phyloP scores from a whole-genome alignment of 2,113 vertebrate genomes.

The Melanostigma gelatinosum region DNA sequence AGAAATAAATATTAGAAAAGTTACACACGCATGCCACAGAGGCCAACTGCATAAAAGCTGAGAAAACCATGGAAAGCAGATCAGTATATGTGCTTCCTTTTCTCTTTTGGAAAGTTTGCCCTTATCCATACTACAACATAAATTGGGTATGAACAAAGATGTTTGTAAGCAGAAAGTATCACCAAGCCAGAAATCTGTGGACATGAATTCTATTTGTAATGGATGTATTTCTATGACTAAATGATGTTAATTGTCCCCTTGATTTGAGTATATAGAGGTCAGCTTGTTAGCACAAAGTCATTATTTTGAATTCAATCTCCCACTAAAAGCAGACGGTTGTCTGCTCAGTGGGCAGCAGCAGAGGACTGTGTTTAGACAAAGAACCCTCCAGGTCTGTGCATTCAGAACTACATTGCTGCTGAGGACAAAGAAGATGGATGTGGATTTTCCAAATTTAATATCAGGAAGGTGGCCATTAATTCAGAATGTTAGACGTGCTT shows the following conservation, averaged over 20 bases:
- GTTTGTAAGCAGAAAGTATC: background rate
- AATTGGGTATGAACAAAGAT: background rate
- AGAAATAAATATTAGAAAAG: background rate
- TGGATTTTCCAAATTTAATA: background rate
- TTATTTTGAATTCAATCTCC: constrained; percentile 2
- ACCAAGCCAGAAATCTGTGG: background rate
- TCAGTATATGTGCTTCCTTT: background rate
- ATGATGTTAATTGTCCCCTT: background rate
- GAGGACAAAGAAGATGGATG: background rate
- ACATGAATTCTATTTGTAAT: background rate
- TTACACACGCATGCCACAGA: background rate
- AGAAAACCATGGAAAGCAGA: background rate
- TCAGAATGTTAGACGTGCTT: background rate
- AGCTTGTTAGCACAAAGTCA: background rate
- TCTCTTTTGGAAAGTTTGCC: background rate
- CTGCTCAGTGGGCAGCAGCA: background rate
- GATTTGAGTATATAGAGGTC: background rate
- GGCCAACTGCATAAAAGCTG: background rate
- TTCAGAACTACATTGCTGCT: background rate
- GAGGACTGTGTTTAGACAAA: background rate
- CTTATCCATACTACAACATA: too few relatives aligned
- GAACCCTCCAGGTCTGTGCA: background rate
- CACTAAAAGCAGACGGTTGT: background rate
- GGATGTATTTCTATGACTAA: background rate
- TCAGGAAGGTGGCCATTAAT: background rate